phyloP scores from a whole-genome alignment of 2,113 vertebrate genomes.

The Cygnus buccinator region DNA sequence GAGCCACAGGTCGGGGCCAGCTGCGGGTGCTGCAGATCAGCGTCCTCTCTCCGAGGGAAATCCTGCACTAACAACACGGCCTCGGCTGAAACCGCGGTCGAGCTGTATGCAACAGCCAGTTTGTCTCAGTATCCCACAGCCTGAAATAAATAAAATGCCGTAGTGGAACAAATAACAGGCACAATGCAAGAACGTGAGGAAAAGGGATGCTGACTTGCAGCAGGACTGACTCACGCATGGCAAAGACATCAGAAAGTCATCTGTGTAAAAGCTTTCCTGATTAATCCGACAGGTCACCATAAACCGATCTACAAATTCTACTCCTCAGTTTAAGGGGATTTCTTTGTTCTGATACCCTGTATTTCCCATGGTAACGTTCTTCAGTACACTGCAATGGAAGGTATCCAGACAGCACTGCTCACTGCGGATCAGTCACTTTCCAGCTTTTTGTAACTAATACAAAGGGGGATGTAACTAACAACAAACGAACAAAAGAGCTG shows the following conservation, averaged over 20 bases:
- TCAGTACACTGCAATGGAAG: background rate
- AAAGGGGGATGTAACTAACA: constrained; percentile 42
- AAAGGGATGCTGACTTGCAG: background rate
- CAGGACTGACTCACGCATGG: background rate
- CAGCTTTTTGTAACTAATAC: constrained; percentile 47
- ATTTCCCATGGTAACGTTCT: background rate
- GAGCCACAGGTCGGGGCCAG: rapidly evolving
- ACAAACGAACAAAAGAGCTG: constrained; percentile 34
- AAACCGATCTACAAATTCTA: background rate
- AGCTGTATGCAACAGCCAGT: background rate
- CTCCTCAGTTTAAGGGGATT: background rate
- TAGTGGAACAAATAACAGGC: background rate
- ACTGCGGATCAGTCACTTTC: background rate
- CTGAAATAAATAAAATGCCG: background rate
- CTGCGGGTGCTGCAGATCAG: background rate
- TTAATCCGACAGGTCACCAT: background rate
- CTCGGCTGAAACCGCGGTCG: background rate
- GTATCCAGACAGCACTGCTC: constrained; percentile 10
- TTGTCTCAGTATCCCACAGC: background rate
- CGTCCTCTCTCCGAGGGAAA: rapidly evolving
- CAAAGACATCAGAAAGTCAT: background rate
- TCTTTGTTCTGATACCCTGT: background rate
- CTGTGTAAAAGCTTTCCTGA: background rate
- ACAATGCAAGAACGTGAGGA: background rate
- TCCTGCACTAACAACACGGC: background rate